Percentiles rank a stretch among this genome's conserved stretches.
These are phyloP conservation scores for Drosophila quadrilineata DNA, from an alignment of 1,140 invertebrate species.

Conservation along the genomic window DNA sequence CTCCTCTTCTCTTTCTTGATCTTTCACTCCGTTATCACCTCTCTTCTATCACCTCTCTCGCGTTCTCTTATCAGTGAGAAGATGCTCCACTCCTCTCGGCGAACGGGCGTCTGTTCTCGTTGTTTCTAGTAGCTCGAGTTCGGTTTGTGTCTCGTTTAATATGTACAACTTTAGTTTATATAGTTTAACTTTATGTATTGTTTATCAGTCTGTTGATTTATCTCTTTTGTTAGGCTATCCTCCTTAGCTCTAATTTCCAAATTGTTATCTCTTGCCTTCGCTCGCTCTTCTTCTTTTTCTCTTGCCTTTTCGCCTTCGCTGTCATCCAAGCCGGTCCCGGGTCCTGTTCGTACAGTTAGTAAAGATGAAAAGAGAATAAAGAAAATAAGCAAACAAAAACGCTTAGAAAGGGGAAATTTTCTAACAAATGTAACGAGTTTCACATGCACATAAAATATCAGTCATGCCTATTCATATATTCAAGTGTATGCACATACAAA, in stretches of 20 bases:
- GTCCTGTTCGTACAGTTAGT: slow-evolving; percentile 45
- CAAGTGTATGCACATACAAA: not conserved
- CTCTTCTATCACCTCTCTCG: slow-evolving; percentile 9
- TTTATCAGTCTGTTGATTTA: slow-evolving; percentile 81
- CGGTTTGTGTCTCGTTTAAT: slow-evolving; percentile 57
- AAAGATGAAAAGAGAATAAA: slow-evolving; percentile 16
- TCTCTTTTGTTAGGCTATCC: slow-evolving; percentile 67
- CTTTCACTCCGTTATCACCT: too few relatives aligned
- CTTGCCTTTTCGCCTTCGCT: slow-evolving; percentile 31
- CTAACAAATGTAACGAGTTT: not conserved
- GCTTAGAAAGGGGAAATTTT: slow-evolving; percentile 13
- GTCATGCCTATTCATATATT: too few relatives aligned
- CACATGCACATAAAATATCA: slow-evolving; percentile 2
- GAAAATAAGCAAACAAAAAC: slow-evolving; percentile 32
- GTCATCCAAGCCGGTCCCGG: slow-evolving; percentile 55
- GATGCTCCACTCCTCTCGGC: not conserved
- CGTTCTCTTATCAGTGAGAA: slow-evolving; percentile 5
- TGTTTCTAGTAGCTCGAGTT: slow-evolving; percentile 26
- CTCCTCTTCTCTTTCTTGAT: slow-evolving; percentile 19
- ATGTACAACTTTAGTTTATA: slow-evolving; percentile 72
- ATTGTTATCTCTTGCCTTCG: slow-evolving; percentile 43
- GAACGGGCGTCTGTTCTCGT: slow-evolving; percentile 47
- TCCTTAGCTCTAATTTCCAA: slow-evolving; percentile 68
- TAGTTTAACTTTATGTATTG: slow-evolving; percentile 77
- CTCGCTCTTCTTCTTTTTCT: slow-evolving; percentile 35